Conservation (phyloP, 2,888 invertebrate genomes). For the Ormyrus labotus region DNA sequence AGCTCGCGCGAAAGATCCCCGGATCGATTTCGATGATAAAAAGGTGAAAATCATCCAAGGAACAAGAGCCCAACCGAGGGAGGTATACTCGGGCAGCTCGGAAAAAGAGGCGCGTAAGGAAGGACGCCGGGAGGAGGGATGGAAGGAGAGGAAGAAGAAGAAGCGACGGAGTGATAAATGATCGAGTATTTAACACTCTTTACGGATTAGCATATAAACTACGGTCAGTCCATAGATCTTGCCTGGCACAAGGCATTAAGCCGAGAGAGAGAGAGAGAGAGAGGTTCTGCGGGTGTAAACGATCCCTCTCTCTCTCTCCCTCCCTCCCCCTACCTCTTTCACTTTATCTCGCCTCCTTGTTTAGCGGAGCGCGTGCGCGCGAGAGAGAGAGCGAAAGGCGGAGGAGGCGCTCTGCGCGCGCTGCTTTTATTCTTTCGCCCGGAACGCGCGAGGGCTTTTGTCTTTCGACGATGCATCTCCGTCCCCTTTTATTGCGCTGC, state of each 20-base stretch:
- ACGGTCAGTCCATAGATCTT: conserved; percentile 76
- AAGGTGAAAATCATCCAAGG: background rate
- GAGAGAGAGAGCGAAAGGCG: background rate
- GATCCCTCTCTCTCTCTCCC: conserved; percentile 47
- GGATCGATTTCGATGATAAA: too few species aligned
- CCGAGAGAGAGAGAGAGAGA: conserved; percentile 61
- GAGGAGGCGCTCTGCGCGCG: background rate
- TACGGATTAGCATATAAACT: conserved; percentile 76
- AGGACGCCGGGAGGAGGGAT: conserved; percentile 26
- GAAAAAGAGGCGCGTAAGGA: background rate
- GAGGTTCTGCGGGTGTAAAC: conserved; percentile 62
- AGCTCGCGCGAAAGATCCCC: too few species aligned
- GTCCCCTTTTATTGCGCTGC: background rate
- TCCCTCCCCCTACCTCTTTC: background rate
- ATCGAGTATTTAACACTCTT: conserved; percentile 76
- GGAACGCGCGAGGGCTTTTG: background rate
- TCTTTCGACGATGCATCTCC: conserved; percentile 1
- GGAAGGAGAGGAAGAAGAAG: conserved; percentile 44
- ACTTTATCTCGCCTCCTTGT: conserved; percentile 33
- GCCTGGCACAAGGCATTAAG: conserved; percentile 74
- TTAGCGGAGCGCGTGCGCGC: conserved; percentile 16
- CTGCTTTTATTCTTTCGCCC: conserved; percentile 30
- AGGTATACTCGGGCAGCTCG: too few species aligned
- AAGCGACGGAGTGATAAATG: conserved; percentile 72
- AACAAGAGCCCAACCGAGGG: background rate